These are phyloP conservation scores for Drosophila helvetica DNA, from an alignment of 2,888 invertebrate genomes.

Conservation along the genomic window DNA sequence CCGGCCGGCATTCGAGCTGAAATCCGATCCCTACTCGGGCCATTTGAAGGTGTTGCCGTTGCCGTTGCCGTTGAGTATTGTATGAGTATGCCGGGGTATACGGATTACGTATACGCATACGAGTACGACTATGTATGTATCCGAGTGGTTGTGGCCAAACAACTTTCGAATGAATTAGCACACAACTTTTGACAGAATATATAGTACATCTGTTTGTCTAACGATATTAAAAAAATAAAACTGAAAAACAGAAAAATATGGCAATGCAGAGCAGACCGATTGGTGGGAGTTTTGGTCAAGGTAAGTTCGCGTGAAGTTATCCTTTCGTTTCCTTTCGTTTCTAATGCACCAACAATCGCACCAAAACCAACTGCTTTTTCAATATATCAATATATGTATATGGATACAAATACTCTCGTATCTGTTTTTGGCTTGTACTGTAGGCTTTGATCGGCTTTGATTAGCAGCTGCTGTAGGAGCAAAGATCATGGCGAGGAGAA, in stretches of 20 bases:
- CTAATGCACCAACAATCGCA: constrained; percentile 75
- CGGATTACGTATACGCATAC: no score
- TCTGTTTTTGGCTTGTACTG: constrained; percentile 45
- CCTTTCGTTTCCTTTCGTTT: constrained; percentile 32
- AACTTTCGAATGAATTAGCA: constrained; percentile 62
- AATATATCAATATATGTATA: neutral
- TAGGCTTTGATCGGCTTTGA: constrained; percentile 15
- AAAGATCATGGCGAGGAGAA: constrained; percentile 30
- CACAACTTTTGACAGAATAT: constrained; percentile 45
- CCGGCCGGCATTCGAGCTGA: constrained; percentile 36
- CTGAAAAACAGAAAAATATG: constrained; percentile 38
- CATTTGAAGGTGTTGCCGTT: constrained; percentile 29
- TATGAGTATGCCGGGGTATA: constrained; percentile 10
- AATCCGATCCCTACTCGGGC: constrained; percentile 47
- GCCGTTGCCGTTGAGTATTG: constrained; percentile 14
- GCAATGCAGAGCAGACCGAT: constrained; percentile 55
- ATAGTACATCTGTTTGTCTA: constrained; percentile 13
- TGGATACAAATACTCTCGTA: constrained; percentile 31
- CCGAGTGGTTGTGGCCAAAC: constrained; percentile 47
- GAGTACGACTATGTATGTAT: neutral
- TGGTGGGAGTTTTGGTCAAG: constrained; percentile 72
- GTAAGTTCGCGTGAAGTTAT: constrained; percentile 75
- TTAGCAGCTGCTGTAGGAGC: constrained; percentile 34
- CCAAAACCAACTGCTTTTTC: constrained; percentile 50
- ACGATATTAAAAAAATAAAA: constrained; percentile 29